phyloP scores from a whole-genome alignment of 1,140 invertebrate species.

The Mya arenaria region DNA sequence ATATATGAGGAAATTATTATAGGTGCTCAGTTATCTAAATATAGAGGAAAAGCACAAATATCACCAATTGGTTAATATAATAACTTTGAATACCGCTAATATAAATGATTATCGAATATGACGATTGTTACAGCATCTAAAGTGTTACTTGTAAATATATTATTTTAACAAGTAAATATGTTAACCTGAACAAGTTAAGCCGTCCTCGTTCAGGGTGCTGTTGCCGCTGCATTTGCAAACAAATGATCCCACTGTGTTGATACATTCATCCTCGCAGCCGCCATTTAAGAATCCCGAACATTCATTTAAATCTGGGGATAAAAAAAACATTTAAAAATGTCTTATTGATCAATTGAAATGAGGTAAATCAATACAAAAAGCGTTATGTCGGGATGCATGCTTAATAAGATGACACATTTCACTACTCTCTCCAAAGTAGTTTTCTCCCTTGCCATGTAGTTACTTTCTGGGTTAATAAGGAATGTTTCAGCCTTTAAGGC shows the following conservation, averaged over 20 bases:
- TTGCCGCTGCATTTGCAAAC: neutral
- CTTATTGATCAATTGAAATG: neutral
- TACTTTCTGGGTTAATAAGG: no score
- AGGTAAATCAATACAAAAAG: no score
- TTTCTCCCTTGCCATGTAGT: no score
- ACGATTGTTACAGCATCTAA: neutral
- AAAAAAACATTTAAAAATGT: neutral
- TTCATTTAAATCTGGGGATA: conserved; percentile 15
- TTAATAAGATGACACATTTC: no score
- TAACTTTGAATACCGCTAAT: neutral
- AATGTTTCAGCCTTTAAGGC: no score
- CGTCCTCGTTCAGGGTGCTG: neutral
- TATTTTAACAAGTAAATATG: neutral
- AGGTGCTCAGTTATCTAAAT: neutral
- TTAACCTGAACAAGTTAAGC: conserved; percentile 5
- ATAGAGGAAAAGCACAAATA: neutral
- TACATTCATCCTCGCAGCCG: conserved; percentile 24
- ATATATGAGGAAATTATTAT: neutral
- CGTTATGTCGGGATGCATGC: no score
- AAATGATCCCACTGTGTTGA: conserved; percentile 12
- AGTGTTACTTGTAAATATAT: neutral
- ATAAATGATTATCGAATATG: neutral
- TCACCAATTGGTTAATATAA: neutral
- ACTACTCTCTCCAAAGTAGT: no score
- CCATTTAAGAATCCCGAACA: conserved; percentile 13